Evolutionary conservation across 2,113 vertebrate species (phyloP).

Genomic region (Rissa tridactyla): DNA sequence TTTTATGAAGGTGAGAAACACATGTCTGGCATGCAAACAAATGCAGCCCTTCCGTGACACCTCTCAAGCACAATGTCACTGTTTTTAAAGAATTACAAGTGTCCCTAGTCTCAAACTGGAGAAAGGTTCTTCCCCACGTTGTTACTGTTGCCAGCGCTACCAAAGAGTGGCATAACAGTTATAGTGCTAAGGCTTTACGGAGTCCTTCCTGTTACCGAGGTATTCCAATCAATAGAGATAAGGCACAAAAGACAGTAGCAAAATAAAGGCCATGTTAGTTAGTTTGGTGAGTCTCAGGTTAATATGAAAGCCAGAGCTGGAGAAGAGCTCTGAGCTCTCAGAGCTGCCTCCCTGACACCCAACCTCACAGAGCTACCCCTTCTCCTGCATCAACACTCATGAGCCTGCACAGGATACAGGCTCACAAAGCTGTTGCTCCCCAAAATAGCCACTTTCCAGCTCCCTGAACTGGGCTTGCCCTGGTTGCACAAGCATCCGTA

Average conservation of each 20-base stretch:
- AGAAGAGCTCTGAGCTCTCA: neutral
- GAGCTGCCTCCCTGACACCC: neutral
- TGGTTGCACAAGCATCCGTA: neutral
- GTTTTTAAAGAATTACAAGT: neutral
- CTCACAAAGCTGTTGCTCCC: neutral
- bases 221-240: neutral
- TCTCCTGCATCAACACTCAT: neutral
- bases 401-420: neutral
- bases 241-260: neutral
- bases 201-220: neutral
- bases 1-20: neutral
- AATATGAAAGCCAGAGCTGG: neutral
- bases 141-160: neutral
- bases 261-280: neutral
- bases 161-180: neutral
- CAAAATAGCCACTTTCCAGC: neutral
- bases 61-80: neutral
- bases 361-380: neutral
- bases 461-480: neutral
- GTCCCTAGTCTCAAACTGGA: neutral
- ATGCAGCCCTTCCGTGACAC: neutral
- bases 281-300: neutral
- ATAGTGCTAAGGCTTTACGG: rapidly evolving
- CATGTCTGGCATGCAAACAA: neutral
- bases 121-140: neutral